Conservation (phyloP, 1,140 invertebrate genomes). For the Euura saliciscinereae region DNA sequence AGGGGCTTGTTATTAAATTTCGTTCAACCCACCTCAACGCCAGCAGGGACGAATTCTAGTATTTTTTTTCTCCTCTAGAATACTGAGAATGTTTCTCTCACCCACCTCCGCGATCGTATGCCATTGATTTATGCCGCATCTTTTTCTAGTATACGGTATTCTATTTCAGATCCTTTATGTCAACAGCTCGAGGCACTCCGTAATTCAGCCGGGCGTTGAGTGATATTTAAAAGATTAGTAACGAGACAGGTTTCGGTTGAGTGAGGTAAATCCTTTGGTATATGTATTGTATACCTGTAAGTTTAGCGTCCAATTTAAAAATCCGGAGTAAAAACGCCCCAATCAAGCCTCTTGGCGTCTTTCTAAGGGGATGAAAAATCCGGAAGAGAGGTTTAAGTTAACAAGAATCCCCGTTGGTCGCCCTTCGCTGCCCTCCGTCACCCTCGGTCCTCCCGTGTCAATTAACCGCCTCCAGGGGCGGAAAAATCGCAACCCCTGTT, state of each 20-base stretch:
- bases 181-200: background rate
- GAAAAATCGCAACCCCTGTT: constrained; percentile 61
- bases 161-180: too few relatives aligned
- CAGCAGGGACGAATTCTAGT: constrained; percentile 50
- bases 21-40: constrained; percentile 50
- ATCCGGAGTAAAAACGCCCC: constrained; percentile 37
- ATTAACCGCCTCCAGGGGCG: constrained; percentile 55
- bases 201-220: background rate
- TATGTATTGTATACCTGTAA: background rate
- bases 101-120: too few relatives aligned
- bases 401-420: constrained; percentile 52
- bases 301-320: background rate
- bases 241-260: constrained; percentile 16
- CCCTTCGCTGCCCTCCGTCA: constrained; percentile 34
- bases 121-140: too few relatives aligned
- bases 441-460: constrained; percentile 54
- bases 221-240: background rate
- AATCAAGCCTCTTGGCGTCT: constrained; percentile 39
- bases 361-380: constrained; percentile 56
- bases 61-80: constrained; percentile 30
- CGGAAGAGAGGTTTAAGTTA: constrained; percentile 56
- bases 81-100: background rate
- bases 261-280: background rate
- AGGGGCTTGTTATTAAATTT: constrained; percentile 64
- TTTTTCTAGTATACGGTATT: too few relatives aligned